phyloP scores from a whole-genome alignment of 2,888 invertebrate genomes.

The Leptodirus hochenwartii region DNA sequence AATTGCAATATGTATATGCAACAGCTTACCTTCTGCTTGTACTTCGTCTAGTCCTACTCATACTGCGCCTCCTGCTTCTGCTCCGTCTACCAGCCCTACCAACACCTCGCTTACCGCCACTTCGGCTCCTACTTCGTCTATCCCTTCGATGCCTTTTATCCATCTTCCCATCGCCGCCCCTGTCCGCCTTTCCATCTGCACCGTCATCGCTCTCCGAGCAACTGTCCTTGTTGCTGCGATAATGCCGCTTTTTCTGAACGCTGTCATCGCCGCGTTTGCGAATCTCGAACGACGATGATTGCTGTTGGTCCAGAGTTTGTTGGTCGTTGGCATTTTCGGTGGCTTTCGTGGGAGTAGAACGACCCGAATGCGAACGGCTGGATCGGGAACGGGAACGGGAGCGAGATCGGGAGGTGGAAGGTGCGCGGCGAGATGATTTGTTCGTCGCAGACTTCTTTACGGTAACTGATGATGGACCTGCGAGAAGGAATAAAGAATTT shows the following conservation, averaged over 20 bases:
- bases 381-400: conserved; percentile 18
- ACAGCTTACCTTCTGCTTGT: too few relatives aligned
- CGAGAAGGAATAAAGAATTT: too few relatives aligned
- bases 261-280: conserved; percentile 62
- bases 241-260: conserved; percentile 76
- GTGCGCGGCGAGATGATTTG: too few relatives aligned
- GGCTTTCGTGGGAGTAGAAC: conserved; percentile 15
- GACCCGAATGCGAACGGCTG: conserved; percentile 13
- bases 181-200: conserved; percentile 21
- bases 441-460: too few relatives aligned
- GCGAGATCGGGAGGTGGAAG: conserved; percentile 16
- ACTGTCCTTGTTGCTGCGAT: conserved; percentile 70
- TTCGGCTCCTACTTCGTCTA: conserved; percentile 30
- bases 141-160: conserved; percentile 18
- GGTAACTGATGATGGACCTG: too few relatives aligned
- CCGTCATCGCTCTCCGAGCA: conserved; percentile 43
- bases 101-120: conserved; percentile 22
- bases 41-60: conserved; percentile 17
- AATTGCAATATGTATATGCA: too few relatives aligned
- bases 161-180: conserved; percentile 20
- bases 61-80: conserved; percentile 24
- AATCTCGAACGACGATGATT: conserved; percentile 56
- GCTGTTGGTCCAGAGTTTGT: conserved; percentile 17
- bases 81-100: conserved; percentile 20
- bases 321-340: conserved; percentile 14